Base-by-base conservation (phyloP, 2,113 vertebrate genomes). In the Melanostigma gelatinosum region DNA sequence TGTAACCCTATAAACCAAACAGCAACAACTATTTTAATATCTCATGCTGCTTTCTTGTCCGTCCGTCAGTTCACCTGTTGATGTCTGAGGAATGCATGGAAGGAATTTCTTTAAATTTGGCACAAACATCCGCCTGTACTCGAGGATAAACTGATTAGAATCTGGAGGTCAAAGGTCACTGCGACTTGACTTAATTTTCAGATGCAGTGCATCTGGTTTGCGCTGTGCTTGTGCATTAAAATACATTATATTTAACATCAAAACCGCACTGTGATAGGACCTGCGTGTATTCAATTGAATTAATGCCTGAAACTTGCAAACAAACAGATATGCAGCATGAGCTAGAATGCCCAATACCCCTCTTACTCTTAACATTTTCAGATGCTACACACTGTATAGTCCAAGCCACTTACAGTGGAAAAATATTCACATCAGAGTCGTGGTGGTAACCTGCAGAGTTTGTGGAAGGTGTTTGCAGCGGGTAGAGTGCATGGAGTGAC, bases 1-100 rank as follows among this genome's bases (percentile, higher is more conserved):
- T 40, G 20, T 57, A 77, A 85, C 75, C 52, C 80, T 85, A 82
- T 75, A 60, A 83, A 80, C 66, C 46, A 68, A 63, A 72, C 29
- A 72, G 69, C 27, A 75, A 50, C 32, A 82, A 60, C 75, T 22
- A 61, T 48, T 46, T 42, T 50, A 36, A 22, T 77, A 22, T 68
- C 29, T 61, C 36, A 34, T 32, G 42, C 48, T 55, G 46, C 57
- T 61, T 40, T 52, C 70, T 66, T 20, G 15, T 46, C 44, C 13
- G 44, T 46, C 44, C 44, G 44, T 46, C 7, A 22, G 50, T 52
- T 22, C 9, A 20, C 20, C 20, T 52, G 50, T 20, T 9, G 7
- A 52, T 52, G 8, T 22, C 52, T n/a, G 52, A 54, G 52, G 8
- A 46, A 46, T 6, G 15, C 15, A n/a, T 54, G 22, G 15, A 22